Conservation (phyloP, 2,888 invertebrate species). For the Diaperis boleti region DNA sequence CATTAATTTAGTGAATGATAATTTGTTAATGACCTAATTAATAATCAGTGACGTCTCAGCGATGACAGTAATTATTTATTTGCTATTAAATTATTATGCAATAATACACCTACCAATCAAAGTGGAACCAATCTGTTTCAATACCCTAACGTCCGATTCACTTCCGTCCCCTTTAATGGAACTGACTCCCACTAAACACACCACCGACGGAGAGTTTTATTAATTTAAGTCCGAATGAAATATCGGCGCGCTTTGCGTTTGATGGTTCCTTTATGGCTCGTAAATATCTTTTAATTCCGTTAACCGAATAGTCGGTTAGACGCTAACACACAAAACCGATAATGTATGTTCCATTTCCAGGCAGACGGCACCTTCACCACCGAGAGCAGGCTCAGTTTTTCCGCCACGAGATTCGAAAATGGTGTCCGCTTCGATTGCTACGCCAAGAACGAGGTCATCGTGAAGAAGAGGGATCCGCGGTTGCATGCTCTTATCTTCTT, state of each 20-base stretch:
- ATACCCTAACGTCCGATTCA: too few relatives aligned
- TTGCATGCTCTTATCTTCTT: constrained; percentile 78
- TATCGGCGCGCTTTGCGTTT: constrained; percentile 29
- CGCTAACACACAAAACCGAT: constrained; percentile 19
- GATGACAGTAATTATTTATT: too few relatives aligned
- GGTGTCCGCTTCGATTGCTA: constrained; percentile 83
- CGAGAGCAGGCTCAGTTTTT: constrained; percentile 81
- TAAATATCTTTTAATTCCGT: constrained; percentile 40
- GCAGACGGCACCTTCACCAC: constrained; percentile 86
- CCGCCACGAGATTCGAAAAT: constrained; percentile 85
- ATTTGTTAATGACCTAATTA: too few relatives aligned
- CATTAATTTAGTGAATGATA: too few relatives aligned
- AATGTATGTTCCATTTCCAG: constrained; percentile 63
- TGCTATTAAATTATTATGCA: too few relatives aligned
- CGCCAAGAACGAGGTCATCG: constrained; percentile 85
- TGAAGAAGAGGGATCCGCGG: constrained; percentile 79
- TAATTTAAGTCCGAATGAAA: constrained; percentile 35
- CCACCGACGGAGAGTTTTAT: constrained; percentile 38
- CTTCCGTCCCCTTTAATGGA: too few relatives aligned
- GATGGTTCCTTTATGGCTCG: constrained; percentile 30
- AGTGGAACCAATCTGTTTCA: too few relatives aligned
- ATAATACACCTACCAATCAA: too few relatives aligned
- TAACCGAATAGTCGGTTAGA: background rate
- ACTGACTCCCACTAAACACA: too few relatives aligned
- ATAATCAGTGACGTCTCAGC: too few relatives aligned